These are phyloP conservation scores for Illadopsis cleaveri DNA, from an alignment of 2,113 vertebrate species.

Conservation along the genomic window DNA sequence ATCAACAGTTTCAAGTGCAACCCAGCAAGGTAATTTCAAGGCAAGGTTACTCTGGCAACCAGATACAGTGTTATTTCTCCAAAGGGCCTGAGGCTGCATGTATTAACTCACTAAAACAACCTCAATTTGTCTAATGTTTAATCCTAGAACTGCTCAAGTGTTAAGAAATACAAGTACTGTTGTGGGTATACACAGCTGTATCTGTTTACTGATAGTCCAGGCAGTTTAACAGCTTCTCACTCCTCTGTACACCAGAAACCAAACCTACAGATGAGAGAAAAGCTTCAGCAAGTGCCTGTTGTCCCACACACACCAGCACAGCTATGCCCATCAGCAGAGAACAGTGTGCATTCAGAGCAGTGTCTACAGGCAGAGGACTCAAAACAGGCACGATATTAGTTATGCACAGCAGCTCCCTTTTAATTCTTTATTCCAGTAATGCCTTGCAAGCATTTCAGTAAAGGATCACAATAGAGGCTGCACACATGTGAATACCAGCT, in stretches of 20 bases:
- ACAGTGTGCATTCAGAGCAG: background rate
- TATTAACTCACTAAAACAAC: background rate
- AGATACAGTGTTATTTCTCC: background rate
- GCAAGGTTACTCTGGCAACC: conserved; percentile 28
- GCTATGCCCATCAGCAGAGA: background rate
- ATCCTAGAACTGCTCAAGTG: background rate
- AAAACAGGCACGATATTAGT: background rate
- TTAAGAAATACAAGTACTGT: background rate
- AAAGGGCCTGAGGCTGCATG: background rate
- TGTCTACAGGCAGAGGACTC: background rate
- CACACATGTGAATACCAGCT: background rate
- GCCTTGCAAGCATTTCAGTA: background rate
- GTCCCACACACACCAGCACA: background rate
- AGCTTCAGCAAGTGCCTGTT: background rate
- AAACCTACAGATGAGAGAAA: background rate
- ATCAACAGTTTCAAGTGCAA: background rate
- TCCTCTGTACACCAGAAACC: background rate
- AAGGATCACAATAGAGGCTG: background rate
- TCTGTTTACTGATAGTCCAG: background rate
- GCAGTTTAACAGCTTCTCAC: background rate
- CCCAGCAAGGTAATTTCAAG: background rate
- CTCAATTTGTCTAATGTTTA: conserved; percentile 3
- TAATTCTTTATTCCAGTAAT: background rate
- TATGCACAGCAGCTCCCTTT: conserved; percentile 16
- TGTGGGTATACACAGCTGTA: background rate